Percentiles rank a stretch among this genome's conserved stretches.
phyloP scores from a whole-genome alignment of 2,888 invertebrate species.

The Nomada goodeniana region DNA sequence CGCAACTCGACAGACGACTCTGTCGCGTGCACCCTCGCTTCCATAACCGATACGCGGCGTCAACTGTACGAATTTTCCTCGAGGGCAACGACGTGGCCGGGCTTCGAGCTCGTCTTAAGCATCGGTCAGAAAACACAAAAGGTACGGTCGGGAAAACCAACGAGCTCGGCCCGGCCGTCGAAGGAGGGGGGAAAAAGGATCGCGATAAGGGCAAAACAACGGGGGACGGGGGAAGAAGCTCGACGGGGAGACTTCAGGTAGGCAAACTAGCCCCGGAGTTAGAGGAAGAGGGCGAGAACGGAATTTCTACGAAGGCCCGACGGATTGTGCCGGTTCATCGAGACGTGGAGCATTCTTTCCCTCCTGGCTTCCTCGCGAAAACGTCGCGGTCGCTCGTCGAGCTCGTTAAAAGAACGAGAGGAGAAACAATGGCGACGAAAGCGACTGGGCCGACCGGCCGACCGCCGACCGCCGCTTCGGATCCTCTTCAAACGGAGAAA shows the following conservation, averaged over 20 bases:
- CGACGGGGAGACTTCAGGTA: constrained; percentile 7
- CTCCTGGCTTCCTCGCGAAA: constrained; percentile 39
- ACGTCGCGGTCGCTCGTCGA: constrained; percentile 56
- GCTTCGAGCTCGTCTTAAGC: constrained; percentile 45
- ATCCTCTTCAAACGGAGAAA: constrained; percentile 59
- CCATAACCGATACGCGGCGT: constrained; percentile 26
- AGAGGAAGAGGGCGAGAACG: constrained; percentile 14
- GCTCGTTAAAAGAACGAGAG: constrained; percentile 63
- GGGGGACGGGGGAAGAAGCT: constrained; percentile 4
- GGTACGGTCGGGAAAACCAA: constrained; percentile 9
- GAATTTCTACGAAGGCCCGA: constrained; percentile 43
- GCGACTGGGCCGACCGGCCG: constrained; percentile 29
- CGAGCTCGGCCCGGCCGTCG: background rate
- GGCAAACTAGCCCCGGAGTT: background rate
- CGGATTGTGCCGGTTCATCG: constrained; percentile 65
- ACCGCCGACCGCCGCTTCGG: constrained; percentile 49
- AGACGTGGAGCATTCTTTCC: constrained; percentile 44
- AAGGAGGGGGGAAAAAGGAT: background rate
- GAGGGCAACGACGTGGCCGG: background rate
- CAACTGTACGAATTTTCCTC: constrained; percentile 15
- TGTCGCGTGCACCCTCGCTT: background rate
- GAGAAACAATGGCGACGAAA: constrained; percentile 64
- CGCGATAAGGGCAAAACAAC: background rate
- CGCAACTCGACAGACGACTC: background rate
- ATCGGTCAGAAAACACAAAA: constrained; percentile 39